Base-by-base conservation (phyloP, 2,113 vertebrate species). In the Galbula dea region DNA sequence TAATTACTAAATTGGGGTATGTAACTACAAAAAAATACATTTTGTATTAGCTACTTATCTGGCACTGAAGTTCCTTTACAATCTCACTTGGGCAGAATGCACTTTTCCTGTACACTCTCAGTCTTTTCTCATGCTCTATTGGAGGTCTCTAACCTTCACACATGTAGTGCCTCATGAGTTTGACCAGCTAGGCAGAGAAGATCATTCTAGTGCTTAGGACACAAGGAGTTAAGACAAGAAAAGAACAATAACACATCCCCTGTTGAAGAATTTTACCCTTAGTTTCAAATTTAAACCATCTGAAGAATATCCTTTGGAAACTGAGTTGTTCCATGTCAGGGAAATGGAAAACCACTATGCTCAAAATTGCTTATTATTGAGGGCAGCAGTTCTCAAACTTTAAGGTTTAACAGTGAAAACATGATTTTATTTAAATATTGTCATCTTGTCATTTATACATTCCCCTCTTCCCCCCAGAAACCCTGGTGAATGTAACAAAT, bases 341-440 rank as follows among this genome's bases (percentile, higher is more conserved):
- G 88, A 94, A 95, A 87, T 74, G 67, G 57, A 68, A 95, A 88
- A 76, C 67, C 29, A 85, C 73, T 77, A 59, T 37, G 59, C 78
- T 96, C 58, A 52, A 95, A 91, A 86, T 69, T 69, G 58, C 46
- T 88, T 37, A 55, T 79, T 81, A 86, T 58, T 55, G 91, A 97
- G 96, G 96, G 95, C 95, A 97, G 92, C 85, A 96, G 93, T 76
- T 95, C 92, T 96, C 93, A 96, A 97, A 96, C 81, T 97, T 95
- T 91, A 92, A 85, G 93, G 80, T 89, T 96, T 48, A 52, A 88
- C 75, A 97, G 94, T 90, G 94, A 97, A 97, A 96, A 97, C 83
- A 95, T 49, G 8, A 66, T 90, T 97, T 98, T 96, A 96, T 97
- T 98, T 97, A 96, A 97, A 95, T 97, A 98, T 93, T 92, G 80